phyloP scores from a whole-genome alignment of 1,140 invertebrate genomes.

The Drosophila biarmipes region DNA sequence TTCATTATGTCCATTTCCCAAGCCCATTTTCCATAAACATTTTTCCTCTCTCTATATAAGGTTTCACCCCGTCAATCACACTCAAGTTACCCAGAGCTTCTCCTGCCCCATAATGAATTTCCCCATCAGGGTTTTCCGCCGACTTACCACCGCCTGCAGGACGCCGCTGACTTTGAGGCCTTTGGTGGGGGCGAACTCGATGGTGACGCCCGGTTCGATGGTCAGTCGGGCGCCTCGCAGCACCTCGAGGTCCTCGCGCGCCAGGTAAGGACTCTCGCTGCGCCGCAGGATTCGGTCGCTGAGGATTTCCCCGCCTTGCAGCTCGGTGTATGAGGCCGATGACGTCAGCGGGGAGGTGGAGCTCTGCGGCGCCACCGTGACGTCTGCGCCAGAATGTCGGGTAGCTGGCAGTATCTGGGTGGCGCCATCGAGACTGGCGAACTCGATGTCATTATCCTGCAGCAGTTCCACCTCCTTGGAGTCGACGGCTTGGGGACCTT shows the following conservation, averaged over 20 bases:
- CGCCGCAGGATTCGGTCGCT: constrained; percentile 85
- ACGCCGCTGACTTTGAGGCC: constrained; percentile 95
- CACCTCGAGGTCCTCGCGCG: constrained; percentile 92
- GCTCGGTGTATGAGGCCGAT: constrained; percentile 71
- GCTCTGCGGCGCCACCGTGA: constrained; percentile 62
- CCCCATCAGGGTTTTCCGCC: constrained; percentile 2
- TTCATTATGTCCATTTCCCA: neutral
- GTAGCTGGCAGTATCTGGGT: constrained; percentile 65
- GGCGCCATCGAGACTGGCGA: constrained; percentile 82
- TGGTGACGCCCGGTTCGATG: constrained; percentile 93
- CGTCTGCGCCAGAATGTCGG: constrained; percentile 50
- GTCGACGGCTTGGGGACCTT: constrained; percentile 30
- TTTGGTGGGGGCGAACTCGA: constrained; percentile 94
- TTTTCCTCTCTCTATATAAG: constrained; percentile 1
- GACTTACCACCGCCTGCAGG: constrained; percentile 93
- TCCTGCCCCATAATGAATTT: neutral
- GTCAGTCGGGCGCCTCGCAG: constrained; percentile 90
- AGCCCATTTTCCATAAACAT: neutral
- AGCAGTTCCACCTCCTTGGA: constrained; percentile 54
- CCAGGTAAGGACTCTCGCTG: constrained; percentile 90
- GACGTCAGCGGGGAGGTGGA: constrained; percentile 64
- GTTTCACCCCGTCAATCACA: constrained; percentile 10
- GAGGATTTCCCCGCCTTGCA: constrained; percentile 85
- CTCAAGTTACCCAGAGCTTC: constrained; percentile 8
- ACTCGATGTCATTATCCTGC: constrained; percentile 77